Evolutionary conservation across 2,113 vertebrate species (phyloP).

Genomic region (Misgurnus mizolepis): DNA sequence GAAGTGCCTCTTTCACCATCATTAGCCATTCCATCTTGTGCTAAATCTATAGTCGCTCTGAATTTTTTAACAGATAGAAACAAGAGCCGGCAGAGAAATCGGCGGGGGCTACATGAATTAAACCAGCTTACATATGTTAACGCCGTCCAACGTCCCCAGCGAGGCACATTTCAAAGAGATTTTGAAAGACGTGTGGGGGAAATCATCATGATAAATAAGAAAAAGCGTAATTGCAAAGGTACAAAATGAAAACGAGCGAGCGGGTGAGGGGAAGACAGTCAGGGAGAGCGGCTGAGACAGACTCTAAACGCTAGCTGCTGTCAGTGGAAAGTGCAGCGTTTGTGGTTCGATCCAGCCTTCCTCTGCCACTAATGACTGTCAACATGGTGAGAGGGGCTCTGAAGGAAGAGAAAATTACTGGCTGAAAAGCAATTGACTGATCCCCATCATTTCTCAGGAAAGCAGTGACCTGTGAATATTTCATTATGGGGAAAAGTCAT

Average conservation of each 20-base stretch:
- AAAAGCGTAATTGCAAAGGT: constrained; percentile 44
- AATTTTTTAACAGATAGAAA: constrained; percentile 52
- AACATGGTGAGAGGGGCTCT: constrained; percentile 75
- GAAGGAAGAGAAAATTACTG: constrained; percentile 87
- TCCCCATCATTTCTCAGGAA: constrained; percentile 93
- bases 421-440: constrained; percentile 95
- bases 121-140: constrained; percentile 57
- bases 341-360: constrained; percentile 61
- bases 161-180: constrained; percentile 50
- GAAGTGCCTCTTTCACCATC: constrained; percentile 49
- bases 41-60: constrained; percentile 55
- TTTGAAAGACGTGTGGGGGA: constrained; percentile 38
- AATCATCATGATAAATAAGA: constrained; percentile 40
- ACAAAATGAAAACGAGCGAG: constrained; percentile 47
- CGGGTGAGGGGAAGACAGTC: constrained; percentile 26
- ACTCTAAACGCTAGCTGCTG: constrained; percentile 58
- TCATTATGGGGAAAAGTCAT: constrained; percentile 89
- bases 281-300: constrained; percentile 46
- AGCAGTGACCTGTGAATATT: constrained; percentile 73
- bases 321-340: constrained; percentile 63
- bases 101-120: constrained; percentile 53
- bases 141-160: neutral
- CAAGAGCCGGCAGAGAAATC: constrained; percentile 33
- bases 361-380: constrained; percentile 77
- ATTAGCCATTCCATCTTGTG: constrained; percentile 55